A percentile compares a stretch with the other conserved stretches of the same genome.
These are phyloP conservation scores for Manacus vitellinus DNA, from an alignment of 2,113 vertebrate species.

Conservation along the genomic window DNA sequence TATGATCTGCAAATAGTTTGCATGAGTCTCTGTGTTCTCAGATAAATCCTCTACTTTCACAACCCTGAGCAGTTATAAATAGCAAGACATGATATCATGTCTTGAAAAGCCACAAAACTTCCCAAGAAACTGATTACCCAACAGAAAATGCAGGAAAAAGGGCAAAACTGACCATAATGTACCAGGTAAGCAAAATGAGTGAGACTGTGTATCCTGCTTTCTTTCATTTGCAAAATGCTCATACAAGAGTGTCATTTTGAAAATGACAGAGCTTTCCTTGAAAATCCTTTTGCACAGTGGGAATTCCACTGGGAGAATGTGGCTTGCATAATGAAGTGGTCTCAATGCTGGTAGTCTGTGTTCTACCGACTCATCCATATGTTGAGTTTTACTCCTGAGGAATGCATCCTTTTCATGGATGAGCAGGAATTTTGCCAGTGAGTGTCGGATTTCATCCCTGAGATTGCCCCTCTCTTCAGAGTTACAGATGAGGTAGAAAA, in stretches of 20 bases:
- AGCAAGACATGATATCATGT: background rate
- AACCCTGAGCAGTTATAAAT: constrained; percentile 4
- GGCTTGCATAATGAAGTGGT: background rate
- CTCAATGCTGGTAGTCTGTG: background rate
- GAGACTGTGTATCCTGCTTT: background rate
- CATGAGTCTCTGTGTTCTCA: background rate
- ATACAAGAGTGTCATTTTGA: background rate
- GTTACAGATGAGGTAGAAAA: background rate
- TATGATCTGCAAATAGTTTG: background rate
- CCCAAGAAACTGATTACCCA: background rate
- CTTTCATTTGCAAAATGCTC: background rate
- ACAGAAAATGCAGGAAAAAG: background rate
- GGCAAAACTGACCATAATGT: background rate
- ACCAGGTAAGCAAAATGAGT: background rate
- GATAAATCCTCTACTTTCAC: constrained; percentile 21
- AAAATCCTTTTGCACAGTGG: background rate
- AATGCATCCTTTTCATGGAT: background rate
- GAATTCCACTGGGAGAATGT: background rate
- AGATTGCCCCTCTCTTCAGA: background rate
- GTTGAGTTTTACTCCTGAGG: background rate
- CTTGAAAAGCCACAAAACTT: constrained; percentile 13
- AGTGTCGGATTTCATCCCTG: background rate
- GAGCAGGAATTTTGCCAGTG: background rate
- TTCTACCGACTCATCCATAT: background rate
- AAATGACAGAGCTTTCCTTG: background rate